These are phyloP conservation scores for Eilema griseolum DNA, from an alignment of 2,888 invertebrate genomes.

Conservation along the genomic window DNA sequence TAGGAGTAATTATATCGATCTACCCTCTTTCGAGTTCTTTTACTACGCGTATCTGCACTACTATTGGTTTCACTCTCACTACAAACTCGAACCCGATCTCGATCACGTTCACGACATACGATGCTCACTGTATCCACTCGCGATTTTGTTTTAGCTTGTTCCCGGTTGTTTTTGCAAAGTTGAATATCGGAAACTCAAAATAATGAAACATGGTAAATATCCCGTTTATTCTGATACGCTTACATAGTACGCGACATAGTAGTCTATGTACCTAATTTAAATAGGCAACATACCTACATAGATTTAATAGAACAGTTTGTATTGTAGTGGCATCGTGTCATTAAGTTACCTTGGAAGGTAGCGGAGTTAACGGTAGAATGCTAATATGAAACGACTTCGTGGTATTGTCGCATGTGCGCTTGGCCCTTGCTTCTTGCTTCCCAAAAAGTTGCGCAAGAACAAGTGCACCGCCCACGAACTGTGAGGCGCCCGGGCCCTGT, in stretches of 20 bases:
- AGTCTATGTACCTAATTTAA: slow-evolving; percentile 30
- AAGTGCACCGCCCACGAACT: slow-evolving; percentile 67
- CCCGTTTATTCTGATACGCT: no score
- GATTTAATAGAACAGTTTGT: slow-evolving; percentile 31
- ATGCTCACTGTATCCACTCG: no score
- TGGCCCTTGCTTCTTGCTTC: slow-evolving; percentile 69
- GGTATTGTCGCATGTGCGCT: slow-evolving; percentile 68
- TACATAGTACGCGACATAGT: slow-evolving; percentile 22
- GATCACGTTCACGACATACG: no score
- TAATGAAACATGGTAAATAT: no score
- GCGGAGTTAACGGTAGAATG: slow-evolving; percentile 83
- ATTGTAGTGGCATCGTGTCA: slow-evolving; percentile 54
- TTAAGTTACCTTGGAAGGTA: slow-evolving; percentile 70
- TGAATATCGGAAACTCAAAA: no score
- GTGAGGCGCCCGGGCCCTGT: slow-evolving; percentile 26
- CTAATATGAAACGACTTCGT: slow-evolving; percentile 74
- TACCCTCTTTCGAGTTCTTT: no score
- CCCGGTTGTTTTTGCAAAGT: no score
- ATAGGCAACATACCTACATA: slow-evolving; percentile 27
- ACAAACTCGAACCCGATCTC: no score
- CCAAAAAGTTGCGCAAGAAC: slow-evolving; percentile 79
- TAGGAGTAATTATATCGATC: no score
- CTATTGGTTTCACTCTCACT: no score
- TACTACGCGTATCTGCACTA: no score
- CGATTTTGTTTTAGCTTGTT: no score